phyloP scores from a whole-genome alignment of 1,140 invertebrate species.

The Dolichoris vasculosae region DNA sequence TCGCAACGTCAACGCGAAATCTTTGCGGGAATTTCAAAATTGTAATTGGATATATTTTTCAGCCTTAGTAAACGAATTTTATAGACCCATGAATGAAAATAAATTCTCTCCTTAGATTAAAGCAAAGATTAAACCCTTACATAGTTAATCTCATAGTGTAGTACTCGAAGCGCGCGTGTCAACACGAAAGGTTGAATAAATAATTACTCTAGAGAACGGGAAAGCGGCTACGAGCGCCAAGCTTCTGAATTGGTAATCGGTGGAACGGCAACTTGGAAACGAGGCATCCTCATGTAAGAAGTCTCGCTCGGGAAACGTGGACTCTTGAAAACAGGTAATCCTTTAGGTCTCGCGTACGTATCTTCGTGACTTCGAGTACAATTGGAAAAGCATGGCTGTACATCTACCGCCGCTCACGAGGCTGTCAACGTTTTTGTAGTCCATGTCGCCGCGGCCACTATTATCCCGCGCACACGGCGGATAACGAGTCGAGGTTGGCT shows the following conservation, averaged over 20 bases:
- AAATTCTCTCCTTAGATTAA: no score
- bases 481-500: neutral
- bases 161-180: neutral
- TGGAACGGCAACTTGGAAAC: neutral
- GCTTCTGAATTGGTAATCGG: neutral
- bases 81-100: no score
- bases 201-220: neutral
- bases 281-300: neutral
- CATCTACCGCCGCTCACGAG: neutral
- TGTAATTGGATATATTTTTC: no score
- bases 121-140: no score
- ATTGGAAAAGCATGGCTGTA: constrained; percentile 24
- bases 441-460: neutral
- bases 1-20: no score
- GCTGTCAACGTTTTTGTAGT: constrained; percentile 8
- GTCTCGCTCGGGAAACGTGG: neutral
- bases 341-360: neutral
- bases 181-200: neutral
- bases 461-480: neutral
- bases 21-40: no score
- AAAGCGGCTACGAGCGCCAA: neutral
- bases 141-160: neutral
- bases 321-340: no score
- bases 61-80: no score
- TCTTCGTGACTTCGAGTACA: constrained; percentile 16